Base-by-base conservation (phyloP, 2,888 invertebrate species). In the Campopleginae sp. region DNA sequence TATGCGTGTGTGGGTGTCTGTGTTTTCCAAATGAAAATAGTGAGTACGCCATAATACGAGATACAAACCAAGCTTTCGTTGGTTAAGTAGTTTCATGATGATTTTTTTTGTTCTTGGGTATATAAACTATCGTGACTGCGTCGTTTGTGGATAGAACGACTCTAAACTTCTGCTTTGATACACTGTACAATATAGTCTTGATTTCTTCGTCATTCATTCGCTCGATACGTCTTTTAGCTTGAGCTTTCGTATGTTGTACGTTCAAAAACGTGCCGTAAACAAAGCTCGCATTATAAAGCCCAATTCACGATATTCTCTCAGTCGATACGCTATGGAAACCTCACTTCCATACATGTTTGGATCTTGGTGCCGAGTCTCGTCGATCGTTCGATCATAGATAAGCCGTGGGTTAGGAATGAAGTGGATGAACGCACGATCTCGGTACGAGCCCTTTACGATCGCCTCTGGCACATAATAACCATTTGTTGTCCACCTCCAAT, bases 401-500 rank as follows among this genome's bases (percentile, higher is more conserved):
- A 42, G 84, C 86, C 74, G 72, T 86, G 87, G 90, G 92, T 91
- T 93, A 93, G 89, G 93, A 93, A 86, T 91, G 93, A 86, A 93
- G 83, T 33, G 90, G 84, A 82, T 90, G 91, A 27, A 97, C 96
- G 48, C 96, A 96, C 84, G 96, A 95, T 83, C 96, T 95, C 2
- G 97, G 97, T 61, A 97, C 97, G 58, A 97, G 94, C 82, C 97
- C 97, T 91, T 97, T 97, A 90, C 96, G 96, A 54, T 96, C 96
- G 8, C 97, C 97, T 88, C 96, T 94, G 90, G 96, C 96, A 92
- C 97, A 97, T 81, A 97, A 94, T 88, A 97, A 93, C 95, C 97
- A 96, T 89, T 96, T 96, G 90, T 95, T 96, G 92, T 97, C 97
- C 66, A 97, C 97, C 90, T 97, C 97, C 42, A 97, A 94, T 71